Conservation (phyloP, 1,140 invertebrate species). For the Belonocnema kinseyi region DNA sequence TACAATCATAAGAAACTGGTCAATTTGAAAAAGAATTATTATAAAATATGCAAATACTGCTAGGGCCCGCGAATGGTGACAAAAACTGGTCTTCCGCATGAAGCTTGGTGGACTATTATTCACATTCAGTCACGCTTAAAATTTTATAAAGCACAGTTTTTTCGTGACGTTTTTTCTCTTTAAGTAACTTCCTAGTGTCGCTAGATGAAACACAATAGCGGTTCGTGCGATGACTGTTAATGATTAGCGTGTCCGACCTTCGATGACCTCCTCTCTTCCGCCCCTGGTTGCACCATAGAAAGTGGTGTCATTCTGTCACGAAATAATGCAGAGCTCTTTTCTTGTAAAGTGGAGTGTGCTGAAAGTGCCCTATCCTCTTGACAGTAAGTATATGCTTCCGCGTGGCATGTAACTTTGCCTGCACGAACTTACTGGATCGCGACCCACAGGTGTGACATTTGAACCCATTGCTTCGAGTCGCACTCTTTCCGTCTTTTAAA, state of each 20-base stretch:
- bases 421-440: conserved; percentile 20
- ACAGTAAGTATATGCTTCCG: conserved; percentile 15
- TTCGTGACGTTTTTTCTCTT: conserved; percentile 4
- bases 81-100: too few relatives aligned
- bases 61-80: too few relatives aligned
- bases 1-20: too few relatives aligned
- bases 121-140: conserved; percentile 17
- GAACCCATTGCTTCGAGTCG: not conserved
- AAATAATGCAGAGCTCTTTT: conserved; percentile 13
- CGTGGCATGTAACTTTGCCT: conserved; percentile 14
- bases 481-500: conserved; percentile 13
- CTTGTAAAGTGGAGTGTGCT: conserved; percentile 1
- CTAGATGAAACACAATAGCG: conserved; percentile 37
- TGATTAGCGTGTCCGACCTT: conserved; percentile 51
- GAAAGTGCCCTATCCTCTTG: conserved; percentile 12
- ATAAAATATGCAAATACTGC: too few relatives aligned
- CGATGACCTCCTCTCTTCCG: conserved; percentile 5
- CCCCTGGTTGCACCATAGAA: not conserved
- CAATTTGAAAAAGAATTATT: too few relatives aligned
- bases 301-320: conserved; percentile 31
- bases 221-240: conserved; percentile 49
- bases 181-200: conserved; percentile 36
- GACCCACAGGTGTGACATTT: conserved; percentile 30
- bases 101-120: not conserved
- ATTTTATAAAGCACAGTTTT: not conserved